These are phyloP conservation scores for Oxycera nigricornis DNA, from an alignment of 2,888 invertebrate genomes.

Conservation along the genomic window DNA sequence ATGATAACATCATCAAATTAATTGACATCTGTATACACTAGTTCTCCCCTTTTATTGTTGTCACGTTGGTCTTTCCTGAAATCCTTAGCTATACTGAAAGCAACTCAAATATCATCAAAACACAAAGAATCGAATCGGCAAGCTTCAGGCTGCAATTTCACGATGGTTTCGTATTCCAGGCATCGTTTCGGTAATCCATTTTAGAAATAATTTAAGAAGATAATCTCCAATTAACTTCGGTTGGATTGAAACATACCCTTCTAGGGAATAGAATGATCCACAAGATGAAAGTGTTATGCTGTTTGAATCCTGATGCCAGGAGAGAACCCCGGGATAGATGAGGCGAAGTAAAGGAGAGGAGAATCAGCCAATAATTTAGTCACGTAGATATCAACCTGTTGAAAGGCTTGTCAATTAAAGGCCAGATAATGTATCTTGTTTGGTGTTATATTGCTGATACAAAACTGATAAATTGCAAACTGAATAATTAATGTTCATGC, in stretches of 20 bases:
- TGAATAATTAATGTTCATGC: too few relatives aligned
- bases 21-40: background rate
- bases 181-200: slow-evolving; percentile 39
- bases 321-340: background rate
- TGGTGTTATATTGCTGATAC: slow-evolving; percentile 25
- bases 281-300: background rate
- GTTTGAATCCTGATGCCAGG: background rate
- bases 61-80: too few relatives aligned
- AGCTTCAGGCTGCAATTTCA: background rate
- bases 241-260: slow-evolving; percentile 31
- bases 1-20: slow-evolving; percentile 15
- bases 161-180: slow-evolving; percentile 33
- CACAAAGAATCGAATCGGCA: too few relatives aligned
- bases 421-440: slow-evolving; percentile 19
- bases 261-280: background rate
- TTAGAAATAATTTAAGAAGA: slow-evolving; percentile 38
- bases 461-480: slow-evolving; percentile 12
- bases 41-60: slow-evolving; percentile 8
- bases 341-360: background rate
- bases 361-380: slow-evolving; percentile 27
- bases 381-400: slow-evolving; percentile 39
- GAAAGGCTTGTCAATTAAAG: slow-evolving; percentile 27
- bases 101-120: too few relatives aligned
- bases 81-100: too few relatives aligned
- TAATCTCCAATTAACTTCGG: slow-evolving; percentile 40